phyloP scores from a whole-genome alignment of 2,113 vertebrate species.

The Xiphias gladius region DNA sequence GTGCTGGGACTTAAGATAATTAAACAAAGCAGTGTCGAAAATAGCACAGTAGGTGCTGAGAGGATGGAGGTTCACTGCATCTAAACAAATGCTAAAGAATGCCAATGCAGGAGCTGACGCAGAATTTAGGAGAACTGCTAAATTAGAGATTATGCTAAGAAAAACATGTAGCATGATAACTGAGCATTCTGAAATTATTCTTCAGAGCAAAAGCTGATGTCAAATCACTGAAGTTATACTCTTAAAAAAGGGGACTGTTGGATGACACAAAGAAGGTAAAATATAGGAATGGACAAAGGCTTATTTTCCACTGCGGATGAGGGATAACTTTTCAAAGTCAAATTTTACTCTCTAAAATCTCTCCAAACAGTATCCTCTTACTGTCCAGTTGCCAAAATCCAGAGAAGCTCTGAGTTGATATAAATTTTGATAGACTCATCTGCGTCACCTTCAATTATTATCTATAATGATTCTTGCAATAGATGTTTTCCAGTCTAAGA shows the following conservation, averaged over 20 bases:
- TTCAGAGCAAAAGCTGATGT: no score
- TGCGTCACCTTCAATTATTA: not conserved
- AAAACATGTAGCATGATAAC: not conserved
- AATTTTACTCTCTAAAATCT: not conserved
- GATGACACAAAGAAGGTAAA: not conserved
- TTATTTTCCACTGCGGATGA: not conserved
- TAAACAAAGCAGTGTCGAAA: no score
- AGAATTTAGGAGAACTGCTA: not conserved
- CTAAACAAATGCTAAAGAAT: no score
- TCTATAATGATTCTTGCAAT: not conserved
- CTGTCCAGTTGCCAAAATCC: not conserved
- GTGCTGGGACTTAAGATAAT: no score
- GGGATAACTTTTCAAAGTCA: not conserved
- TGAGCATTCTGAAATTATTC: not conserved
- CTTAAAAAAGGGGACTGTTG: not conserved
- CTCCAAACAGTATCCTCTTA: not conserved
- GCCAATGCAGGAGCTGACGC: no score
- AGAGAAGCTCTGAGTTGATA: not conserved
- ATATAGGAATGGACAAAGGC: not conserved
- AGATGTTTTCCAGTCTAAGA: not conserved
- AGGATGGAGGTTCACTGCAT: no score
- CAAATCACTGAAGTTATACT: not conserved
- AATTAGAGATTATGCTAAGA: not conserved
- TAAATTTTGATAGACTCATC: not conserved
- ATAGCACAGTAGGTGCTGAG: no score